These are phyloP conservation scores for Ophthalmotilapia sp. DNA, from an alignment of 2,113 vertebrate species.

Conservation along the genomic window DNA sequence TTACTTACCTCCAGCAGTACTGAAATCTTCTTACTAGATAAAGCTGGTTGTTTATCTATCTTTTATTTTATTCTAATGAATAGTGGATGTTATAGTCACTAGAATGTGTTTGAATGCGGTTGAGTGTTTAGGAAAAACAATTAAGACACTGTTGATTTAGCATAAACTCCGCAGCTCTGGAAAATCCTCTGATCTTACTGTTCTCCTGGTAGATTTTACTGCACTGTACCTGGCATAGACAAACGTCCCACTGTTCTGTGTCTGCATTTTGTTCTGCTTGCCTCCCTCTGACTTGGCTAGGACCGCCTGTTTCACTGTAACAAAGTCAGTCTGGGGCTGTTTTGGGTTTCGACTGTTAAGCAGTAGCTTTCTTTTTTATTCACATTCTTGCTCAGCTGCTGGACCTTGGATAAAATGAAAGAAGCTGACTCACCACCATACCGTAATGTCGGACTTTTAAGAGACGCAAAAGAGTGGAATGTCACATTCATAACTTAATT, in stretches of 20 bases:
- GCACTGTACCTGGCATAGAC: constrained; percentile 86
- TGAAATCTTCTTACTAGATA: neutral
- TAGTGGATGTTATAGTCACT: neutral
- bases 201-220: constrained; percentile 48
- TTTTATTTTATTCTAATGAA: constrained; percentile 23
- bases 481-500: neutral
- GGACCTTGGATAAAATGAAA: neutral
- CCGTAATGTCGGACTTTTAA: neutral
- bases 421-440: neutral
- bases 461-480: neutral
- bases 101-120: neutral
- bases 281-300: constrained; percentile 24
- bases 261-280: constrained; percentile 69
- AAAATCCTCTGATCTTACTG: neutral
- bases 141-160: neutral
- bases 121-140: neutral
- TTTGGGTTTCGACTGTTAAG: constrained; percentile 31
- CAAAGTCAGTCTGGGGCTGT: constrained; percentile 6
- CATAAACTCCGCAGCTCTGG: neutral
- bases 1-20: neutral
- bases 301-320: constrained; percentile 18
- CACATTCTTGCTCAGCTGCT: neutral
- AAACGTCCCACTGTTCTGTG: constrained; percentile 76
- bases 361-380: constrained; percentile 25
- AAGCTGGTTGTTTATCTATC: neutral